phyloP scores from a whole-genome alignment of 2,797 vertebrate genomes.

The Mormyrus proboscirostris region DNA sequence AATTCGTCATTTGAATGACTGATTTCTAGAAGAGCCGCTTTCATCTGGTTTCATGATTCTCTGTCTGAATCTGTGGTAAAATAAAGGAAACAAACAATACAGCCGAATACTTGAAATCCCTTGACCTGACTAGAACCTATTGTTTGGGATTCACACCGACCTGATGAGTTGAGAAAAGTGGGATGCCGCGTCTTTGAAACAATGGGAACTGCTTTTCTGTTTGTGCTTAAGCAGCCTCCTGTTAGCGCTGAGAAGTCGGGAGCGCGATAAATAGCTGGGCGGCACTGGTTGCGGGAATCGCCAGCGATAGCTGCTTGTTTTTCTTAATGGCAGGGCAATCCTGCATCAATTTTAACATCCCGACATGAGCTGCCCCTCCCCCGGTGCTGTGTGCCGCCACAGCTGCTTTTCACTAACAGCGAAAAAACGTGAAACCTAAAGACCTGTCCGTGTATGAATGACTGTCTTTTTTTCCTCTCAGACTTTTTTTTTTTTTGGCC shows the following conservation, averaged over 20 bases:
- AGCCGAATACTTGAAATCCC: background rate
- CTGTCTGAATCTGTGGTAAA: background rate
- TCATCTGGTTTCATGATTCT: background rate
- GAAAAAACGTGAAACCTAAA: slow-evolving; percentile 38
- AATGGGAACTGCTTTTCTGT: slow-evolving; percentile 12
- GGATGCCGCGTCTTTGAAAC: slow-evolving; percentile 16
- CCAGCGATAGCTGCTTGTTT: slow-evolving; percentile 35
- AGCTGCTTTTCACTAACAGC: slow-evolving; percentile 26
- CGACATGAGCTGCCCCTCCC: slow-evolving; percentile 24
- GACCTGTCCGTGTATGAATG: background rate
- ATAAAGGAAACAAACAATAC: background rate
- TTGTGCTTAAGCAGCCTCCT: slow-evolving; percentile 20
- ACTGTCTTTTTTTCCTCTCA: background rate
- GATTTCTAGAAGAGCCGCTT: background rate
- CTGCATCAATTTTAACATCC: slow-evolving; percentile 21
- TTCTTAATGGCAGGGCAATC: slow-evolving; percentile 19
- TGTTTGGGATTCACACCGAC: background rate
- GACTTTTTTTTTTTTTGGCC: background rate
- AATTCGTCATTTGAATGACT: background rate
- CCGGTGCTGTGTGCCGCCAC: slow-evolving; percentile 21
- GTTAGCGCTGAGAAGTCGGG: background rate
- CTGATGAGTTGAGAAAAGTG: background rate
- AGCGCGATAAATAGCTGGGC: slow-evolving; percentile 4
- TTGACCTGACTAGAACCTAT: background rate
- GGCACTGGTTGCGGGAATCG: slow-evolving; percentile 6